Evolutionary conservation across 2,797 vertebrate genomes (phyloP).

Genomic region (Morelia viridis): DNA sequence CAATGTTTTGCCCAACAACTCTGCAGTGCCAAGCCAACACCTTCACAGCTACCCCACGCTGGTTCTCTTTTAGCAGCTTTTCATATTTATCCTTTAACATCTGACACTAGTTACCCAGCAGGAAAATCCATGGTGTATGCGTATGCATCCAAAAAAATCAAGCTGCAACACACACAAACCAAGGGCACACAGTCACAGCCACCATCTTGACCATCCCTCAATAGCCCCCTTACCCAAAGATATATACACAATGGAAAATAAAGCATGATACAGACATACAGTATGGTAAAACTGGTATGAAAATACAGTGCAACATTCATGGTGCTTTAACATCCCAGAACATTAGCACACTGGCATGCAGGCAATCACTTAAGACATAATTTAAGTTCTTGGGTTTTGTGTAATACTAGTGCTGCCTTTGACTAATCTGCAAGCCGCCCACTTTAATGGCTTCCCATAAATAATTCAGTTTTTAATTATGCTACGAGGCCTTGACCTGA

Average conservation of each 20-base stretch:
- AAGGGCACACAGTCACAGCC: too few relatives aligned
- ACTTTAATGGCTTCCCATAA: constrained; percentile 81
- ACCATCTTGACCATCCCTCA: too few relatives aligned
- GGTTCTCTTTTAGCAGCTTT: too few relatives aligned
- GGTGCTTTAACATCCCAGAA: background rate
- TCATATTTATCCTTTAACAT: too few relatives aligned
- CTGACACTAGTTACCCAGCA: too few relatives aligned
- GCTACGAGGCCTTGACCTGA: constrained; percentile 71
- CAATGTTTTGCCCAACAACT: too few relatives aligned
- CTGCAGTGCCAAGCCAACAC: too few relatives aligned
- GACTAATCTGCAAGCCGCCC: constrained; percentile 74
- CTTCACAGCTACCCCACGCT: too few relatives aligned
- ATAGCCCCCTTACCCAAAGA: too few relatives aligned
- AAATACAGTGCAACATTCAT: background rate
- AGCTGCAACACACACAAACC: too few relatives aligned
- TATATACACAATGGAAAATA: background rate
- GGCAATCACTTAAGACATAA: constrained; percentile 43
- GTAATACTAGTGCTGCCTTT: constrained; percentile 63
- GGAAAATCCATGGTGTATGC: too few relatives aligned
- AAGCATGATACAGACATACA: background rate
- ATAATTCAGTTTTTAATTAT: constrained; percentile 92
- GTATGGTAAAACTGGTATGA: background rate
- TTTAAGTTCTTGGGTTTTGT: constrained; percentile 59
- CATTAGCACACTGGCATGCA: constrained; percentile 49
- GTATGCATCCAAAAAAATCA: too few relatives aligned